A percentile compares a stretch with the other conserved stretches of the same genome.
These are phyloP conservation scores for Spilarctia lutea DNA, from an alignment of 2,888 invertebrate genomes.

Conservation along the genomic window DNA sequence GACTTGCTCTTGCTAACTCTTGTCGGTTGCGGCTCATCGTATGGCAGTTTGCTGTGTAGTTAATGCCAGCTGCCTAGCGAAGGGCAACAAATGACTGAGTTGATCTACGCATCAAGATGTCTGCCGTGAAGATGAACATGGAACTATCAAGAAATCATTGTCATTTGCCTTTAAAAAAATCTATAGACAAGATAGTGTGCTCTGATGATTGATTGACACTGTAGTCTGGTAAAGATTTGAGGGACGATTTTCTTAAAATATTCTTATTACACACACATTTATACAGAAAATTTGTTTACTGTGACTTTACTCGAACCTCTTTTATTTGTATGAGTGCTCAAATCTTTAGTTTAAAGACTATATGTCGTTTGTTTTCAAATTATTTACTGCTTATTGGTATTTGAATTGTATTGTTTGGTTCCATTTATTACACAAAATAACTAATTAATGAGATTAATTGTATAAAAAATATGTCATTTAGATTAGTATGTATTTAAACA, in stretches of 20 bases:
- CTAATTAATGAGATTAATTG: no score
- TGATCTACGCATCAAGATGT: slow-evolving; percentile 58
- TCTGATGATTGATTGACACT: neutral
- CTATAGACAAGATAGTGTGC: neutral
- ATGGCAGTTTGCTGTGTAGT: slow-evolving; percentile 84
- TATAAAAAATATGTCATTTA: neutral
- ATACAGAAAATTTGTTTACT: neutral
- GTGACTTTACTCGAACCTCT: neutral
- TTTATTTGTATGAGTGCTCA: neutral
- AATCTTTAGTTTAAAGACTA: neutral
- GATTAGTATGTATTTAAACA: neutral
- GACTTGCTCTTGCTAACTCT: slow-evolving; percentile 56
- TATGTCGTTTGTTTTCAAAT: neutral
- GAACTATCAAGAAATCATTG: neutral
- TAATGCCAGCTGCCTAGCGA: slow-evolving; percentile 87
- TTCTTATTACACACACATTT: neutral
- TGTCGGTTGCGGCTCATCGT: slow-evolving; percentile 86
- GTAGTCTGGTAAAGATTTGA: neutral
- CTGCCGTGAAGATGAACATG: neutral
- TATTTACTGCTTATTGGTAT: neutral
- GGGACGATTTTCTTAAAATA: neutral
- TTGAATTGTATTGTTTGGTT: neutral
- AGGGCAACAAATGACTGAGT: slow-evolving; percentile 86
- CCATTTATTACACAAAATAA: neutral
- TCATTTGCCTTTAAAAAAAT: neutral